Evolutionary conservation across 2,113 vertebrate species (phyloP), one percentile per base, ranked within the genome.

Genomic region (Clarias macrocephalus): DNA sequence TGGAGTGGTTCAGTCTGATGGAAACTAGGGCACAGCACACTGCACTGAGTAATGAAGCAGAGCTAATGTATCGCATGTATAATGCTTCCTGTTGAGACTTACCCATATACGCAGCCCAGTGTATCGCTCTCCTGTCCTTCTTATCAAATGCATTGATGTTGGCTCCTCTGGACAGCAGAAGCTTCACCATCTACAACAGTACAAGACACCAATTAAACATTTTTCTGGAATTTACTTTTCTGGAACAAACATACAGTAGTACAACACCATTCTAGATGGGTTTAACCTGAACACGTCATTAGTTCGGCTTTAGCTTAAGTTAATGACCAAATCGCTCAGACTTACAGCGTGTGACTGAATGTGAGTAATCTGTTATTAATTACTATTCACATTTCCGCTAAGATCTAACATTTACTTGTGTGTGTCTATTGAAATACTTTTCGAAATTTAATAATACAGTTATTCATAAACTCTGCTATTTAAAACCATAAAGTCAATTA

Each of bases 31-130:
- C 25, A 54, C 23, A 25, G 60, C 9, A 52, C 48, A 60, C 62
- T 57, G 13, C 10, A 28, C 75, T 86, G 85, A 86, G 63, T 81
- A 86, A 86, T 62, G 77, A 60, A 86, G 62, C 65, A n/a, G 63
- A 70, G 30, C 30, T 60, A 48, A 70, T 56, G 11, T 37, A 28
- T 5, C 23, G 59, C 28, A 70, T 52, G 70, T 37, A 33, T 52
- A 79, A 5, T 48, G 56, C 70, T 59, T 70, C 75, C 60, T 73
- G 28, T 33, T 68, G 16, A 18, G 73, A 30, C 95, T 92, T 97
- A 99, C 98, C 98, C 98, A 99, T 99, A 92, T 99, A 99, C 21
- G 98, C 97, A 73, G 98, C 98, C 98, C 98, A 99, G 88, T 99
- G 98, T 91, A 99, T 97, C 63, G 98, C 98, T 88, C 98, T 95